phyloP scores from a whole-genome alignment of 2,888 invertebrate species.

The Laspeyria flexula region DNA sequence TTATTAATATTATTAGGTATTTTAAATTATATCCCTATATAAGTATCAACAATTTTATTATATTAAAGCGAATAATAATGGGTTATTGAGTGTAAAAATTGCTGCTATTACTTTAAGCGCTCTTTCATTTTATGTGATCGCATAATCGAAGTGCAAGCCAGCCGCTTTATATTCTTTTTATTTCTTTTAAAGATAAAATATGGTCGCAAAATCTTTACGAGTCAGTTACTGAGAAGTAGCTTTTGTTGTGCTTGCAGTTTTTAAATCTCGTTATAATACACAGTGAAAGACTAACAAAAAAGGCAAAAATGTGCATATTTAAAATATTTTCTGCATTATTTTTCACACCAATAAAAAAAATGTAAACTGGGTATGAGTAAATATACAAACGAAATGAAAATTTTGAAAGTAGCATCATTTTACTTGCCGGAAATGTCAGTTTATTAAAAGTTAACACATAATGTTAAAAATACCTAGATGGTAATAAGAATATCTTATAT shows the following conservation, averaged over 20 bases:
- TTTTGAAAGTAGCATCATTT: too few relatives aligned
- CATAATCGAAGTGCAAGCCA: constrained; percentile 7
- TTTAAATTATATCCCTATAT: not conserved
- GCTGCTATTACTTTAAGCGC: constrained; percentile 6
- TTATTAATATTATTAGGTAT: not conserved
- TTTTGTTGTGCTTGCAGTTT: not conserved
- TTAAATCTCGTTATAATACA: not conserved
- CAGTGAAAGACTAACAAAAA: not conserved
- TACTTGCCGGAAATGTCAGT: too few relatives aligned
- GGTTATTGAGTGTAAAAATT: constrained; percentile 23
- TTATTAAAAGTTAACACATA: too few relatives aligned
- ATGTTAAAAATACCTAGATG: too few relatives aligned
- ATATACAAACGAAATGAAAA: too few relatives aligned
- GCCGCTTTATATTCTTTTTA: constrained; percentile 12
- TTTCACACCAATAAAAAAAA: too few relatives aligned
- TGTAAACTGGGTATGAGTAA: too few relatives aligned
- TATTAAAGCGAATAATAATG: constrained; percentile 16
- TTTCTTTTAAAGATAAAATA: constrained; percentile 14
- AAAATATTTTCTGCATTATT: too few relatives aligned
- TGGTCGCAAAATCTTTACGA: not conserved
- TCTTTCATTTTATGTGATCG: constrained; percentile 26
- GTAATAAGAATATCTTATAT: too few relatives aligned
- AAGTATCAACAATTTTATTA: not conserved
- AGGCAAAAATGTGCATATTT: too few relatives aligned
- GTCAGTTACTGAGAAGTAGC: not conserved